Conservation (phyloP, 2,113 vertebrate species). For the Piprites chloris region DNA sequence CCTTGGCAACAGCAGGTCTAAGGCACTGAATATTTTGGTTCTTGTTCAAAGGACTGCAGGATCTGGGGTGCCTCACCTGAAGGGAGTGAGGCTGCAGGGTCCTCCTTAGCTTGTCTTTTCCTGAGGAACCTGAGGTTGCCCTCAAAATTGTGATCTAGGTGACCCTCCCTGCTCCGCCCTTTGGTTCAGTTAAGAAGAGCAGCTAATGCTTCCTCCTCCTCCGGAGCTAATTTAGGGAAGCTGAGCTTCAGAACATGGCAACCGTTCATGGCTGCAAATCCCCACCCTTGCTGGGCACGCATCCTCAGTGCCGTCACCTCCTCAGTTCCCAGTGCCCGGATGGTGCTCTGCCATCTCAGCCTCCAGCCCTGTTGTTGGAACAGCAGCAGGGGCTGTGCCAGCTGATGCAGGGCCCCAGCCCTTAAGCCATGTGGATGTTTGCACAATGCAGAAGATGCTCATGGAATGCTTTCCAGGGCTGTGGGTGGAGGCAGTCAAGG, state of each 20-base stretch:
- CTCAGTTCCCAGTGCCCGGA: not conserved
- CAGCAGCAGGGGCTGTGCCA: not conserved
- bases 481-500: not conserved
- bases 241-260: not conserved
- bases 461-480: not conserved
- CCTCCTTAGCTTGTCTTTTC: not conserved
- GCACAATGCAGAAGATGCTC: not conserved
- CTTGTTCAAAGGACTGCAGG: not conserved
- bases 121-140: not conserved
- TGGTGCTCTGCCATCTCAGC: not conserved
- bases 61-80: not conserved
- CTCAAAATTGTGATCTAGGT: not conserved
- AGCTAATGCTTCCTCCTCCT: not conserved
- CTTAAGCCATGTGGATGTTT: not conserved
- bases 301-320: not conserved
- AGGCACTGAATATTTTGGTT: not conserved
- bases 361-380: not conserved
- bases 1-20: slow-evolving; percentile 6
- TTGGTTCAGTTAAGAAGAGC: not conserved
- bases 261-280: not conserved
- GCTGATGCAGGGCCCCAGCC: not conserved
- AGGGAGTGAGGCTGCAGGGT: not conserved
- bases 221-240: slow-evolving; percentile 28
- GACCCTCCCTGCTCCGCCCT: not conserved
- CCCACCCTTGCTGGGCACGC: not conserved